These are phyloP conservation scores for Crematogaster levior DNA, from an alignment of 2,888 invertebrate genomes.

Conservation along the genomic window DNA sequence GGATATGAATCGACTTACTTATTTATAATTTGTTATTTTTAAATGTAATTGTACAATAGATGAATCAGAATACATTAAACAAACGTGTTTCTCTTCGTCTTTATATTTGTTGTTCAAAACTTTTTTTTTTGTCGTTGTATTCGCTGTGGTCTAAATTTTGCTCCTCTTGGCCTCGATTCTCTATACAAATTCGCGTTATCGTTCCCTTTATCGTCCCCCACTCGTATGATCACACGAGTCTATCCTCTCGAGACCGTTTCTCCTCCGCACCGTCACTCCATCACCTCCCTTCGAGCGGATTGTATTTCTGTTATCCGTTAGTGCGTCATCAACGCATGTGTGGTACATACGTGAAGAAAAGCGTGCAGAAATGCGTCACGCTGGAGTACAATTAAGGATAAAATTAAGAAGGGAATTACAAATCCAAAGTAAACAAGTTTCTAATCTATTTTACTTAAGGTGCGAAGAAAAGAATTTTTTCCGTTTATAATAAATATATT, in stretches of 20 bases:
- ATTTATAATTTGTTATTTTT: too few species aligned
- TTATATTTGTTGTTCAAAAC: neutral
- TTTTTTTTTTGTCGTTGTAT: neutral
- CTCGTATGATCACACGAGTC: conserved; percentile 7
- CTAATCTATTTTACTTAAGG: neutral
- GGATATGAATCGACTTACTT: too few species aligned
- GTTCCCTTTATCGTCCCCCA: neutral
- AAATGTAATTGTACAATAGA: too few species aligned
- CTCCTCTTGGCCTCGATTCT: neutral
- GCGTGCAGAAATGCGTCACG: neutral
- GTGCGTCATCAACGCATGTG: neutral
- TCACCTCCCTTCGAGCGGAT: neutral
- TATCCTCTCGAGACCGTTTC: neutral
- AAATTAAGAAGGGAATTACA: neutral
- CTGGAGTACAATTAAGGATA: neutral
- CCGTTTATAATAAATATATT: too few species aligned
- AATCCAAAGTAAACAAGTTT: neutral
- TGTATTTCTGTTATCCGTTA: conserved; percentile 20
- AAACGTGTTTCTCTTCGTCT: neutral
- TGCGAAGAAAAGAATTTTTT: neutral
- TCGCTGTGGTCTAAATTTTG: neutral
- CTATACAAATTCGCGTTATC: conserved; percentile 3
- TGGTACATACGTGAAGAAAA: neutral
- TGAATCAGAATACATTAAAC: neutral
- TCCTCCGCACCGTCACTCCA: neutral